Base-by-base conservation (phyloP, 2,797 vertebrate genomes). In the Euthynnus affinis region DNA sequence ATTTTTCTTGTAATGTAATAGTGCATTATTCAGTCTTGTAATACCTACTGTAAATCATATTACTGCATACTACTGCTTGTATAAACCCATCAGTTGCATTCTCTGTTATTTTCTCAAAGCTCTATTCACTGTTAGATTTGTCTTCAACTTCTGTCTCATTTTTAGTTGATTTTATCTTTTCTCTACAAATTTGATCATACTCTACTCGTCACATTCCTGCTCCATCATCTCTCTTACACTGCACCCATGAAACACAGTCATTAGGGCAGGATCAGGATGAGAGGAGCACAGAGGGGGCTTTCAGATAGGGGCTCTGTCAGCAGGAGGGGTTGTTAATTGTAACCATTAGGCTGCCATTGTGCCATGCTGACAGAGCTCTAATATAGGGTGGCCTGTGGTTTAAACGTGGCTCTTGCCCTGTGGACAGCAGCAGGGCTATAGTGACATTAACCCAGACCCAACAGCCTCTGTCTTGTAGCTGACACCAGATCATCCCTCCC, bases 261-360 rank as follows among this genome's bases (percentile, higher is more conserved):
- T 94, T 95, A 94, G 87, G 65, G 77, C 66, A 48, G 77, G 53
- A 88, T 76, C 73, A 67, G 82, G 71, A 76, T 73, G 77, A 75
- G 60, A 67, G 63, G 64, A 74, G 74, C 80, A 64, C 59, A 59
- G 63, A 81, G 85, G 80, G 72, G 82, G 75, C 77, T 71, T 82
- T 84, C 83, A 88, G 84, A 89, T 82, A 63, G 86, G 81, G 78
- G 78, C 84, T 86, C 87, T 91, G 88, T 92, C 88, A 91, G 91
- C 87, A 72, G 80, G 87, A 82, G 88, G 80, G 86, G 82, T 82
- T 86, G 87, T 91, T 95, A 95, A 94, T 95, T 93, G 92, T 90
- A 91, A 89, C 90, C 88, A 95, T 94, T 95, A 94, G 85, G 51
- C 88, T 87, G 86, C 86, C 65, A 71, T 83, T 46, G 58, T 87